Conservation (phyloP, 2,113 vertebrate genomes). For the Varanus komodoensis region DNA sequence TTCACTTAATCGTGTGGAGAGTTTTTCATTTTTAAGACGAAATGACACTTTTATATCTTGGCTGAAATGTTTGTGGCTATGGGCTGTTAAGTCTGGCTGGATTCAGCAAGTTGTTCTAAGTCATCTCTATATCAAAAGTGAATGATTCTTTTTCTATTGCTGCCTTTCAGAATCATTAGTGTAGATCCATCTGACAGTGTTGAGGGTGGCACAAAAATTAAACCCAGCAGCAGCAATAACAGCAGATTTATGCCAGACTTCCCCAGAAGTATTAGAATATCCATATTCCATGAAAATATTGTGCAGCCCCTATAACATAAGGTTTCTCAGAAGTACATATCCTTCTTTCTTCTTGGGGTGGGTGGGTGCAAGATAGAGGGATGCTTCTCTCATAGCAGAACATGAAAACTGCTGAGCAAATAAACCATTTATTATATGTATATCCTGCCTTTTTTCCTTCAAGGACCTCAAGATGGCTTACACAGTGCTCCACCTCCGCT, state of each 20-base stretch:
- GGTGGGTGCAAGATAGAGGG: neutral
- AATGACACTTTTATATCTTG: neutral
- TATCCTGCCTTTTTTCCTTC: too few relatives aligned
- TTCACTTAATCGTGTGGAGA: neutral
- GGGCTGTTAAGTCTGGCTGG: neutral
- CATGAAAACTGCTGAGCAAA: neutral
- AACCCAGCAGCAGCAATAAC: neutral
- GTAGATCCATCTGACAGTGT: neutral
- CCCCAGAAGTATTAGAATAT: neutral
- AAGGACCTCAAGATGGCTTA: too few relatives aligned
- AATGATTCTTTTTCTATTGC: neutral
- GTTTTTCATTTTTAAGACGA: constrained; percentile 2
- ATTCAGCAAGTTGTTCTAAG: neutral
- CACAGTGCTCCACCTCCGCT: too few relatives aligned
- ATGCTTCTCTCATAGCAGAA: neutral
- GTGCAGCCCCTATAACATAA: too few relatives aligned
- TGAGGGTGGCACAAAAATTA: neutral
- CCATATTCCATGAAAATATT: neutral
- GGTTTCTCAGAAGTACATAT: neutral
- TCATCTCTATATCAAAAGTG: neutral
- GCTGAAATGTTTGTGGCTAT: neutral
- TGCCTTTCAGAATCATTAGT: neutral
- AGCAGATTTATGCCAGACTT: neutral
- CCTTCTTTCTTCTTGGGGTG: neutral
- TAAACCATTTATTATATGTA: neutral